phyloP scores from a whole-genome alignment of 2,113 vertebrate genomes.

The Eudyptes chrysolophus region DNA sequence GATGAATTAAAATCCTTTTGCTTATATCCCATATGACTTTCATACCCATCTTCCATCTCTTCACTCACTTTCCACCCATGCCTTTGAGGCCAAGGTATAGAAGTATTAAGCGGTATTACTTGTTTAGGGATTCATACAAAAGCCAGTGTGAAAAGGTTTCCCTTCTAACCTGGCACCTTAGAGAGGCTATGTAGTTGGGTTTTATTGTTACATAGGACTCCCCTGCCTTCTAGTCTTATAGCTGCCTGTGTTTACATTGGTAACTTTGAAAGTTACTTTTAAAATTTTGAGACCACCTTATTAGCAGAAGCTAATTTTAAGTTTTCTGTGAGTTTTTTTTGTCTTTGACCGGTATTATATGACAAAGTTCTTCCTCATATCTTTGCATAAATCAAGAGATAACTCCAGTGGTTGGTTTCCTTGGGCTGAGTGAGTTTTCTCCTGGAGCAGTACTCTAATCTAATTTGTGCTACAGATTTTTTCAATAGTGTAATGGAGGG shows the following conservation, averaged over 20 bases:
- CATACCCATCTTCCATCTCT: neutral
- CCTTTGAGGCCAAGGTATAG: neutral
- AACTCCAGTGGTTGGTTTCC: neutral
- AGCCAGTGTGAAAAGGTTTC: neutral
- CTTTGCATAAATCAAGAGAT: neutral
- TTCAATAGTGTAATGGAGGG: neutral
- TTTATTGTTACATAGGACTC: neutral
- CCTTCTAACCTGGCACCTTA: neutral
- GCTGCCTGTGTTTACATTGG: neutral
- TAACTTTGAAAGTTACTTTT: neutral
- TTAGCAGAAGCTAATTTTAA: neutral
- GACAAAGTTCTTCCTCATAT: neutral
- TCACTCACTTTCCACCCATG: neutral
- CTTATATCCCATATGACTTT: neutral
- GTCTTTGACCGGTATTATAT: neutral
- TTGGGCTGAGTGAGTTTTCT: neutral
- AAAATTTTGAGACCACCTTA: neutral
- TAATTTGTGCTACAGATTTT: neutral
- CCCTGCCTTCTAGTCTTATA: neutral
- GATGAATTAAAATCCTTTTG: neutral
- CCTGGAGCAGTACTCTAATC: neutral
- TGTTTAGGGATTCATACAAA: neutral
- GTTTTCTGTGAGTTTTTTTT: neutral
- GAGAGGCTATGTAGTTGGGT: neutral
- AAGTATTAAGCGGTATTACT: neutral